Evolutionary conservation across 2,113 vertebrate species (phyloP).

Genomic region (Oceanites oceanicus): DNA sequence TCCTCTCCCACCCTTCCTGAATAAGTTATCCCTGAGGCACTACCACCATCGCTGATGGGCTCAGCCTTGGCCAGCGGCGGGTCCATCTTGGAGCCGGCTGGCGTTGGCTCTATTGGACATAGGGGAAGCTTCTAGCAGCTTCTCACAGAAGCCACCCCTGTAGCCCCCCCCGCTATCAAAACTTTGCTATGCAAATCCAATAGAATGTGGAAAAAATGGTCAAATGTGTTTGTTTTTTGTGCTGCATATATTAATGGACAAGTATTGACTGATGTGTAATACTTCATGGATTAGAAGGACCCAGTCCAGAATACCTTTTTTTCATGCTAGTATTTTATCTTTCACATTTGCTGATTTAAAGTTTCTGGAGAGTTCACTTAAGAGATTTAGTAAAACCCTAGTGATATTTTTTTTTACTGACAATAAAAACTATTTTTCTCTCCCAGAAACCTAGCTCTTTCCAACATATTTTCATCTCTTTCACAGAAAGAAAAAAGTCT

Average conservation of each 20-base stretch:
- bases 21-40: no score
- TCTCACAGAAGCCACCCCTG: no score
- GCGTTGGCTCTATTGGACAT: no score
- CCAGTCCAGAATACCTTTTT: neutral
- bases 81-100: no score
- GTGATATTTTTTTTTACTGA: neutral
- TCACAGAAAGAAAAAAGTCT: neutral
- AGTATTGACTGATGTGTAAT: neutral
- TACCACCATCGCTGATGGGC: no score
- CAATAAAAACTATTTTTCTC: neutral
- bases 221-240: neutral
- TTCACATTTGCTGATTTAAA: neutral
- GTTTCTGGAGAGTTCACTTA: neutral
- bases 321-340: neutral
- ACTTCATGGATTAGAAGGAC: neutral
- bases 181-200: neutral
- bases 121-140: no score
- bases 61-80: no score
- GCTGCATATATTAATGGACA: neutral
- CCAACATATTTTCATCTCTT: neutral
- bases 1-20: no score
- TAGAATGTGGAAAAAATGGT: neutral
- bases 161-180: neutral
- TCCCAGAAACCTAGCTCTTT: neutral
- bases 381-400: neutral